Evolutionary conservation across 2,888 invertebrate genomes (phyloP).

Genomic region (Reticulitermes lucifugus): DNA sequence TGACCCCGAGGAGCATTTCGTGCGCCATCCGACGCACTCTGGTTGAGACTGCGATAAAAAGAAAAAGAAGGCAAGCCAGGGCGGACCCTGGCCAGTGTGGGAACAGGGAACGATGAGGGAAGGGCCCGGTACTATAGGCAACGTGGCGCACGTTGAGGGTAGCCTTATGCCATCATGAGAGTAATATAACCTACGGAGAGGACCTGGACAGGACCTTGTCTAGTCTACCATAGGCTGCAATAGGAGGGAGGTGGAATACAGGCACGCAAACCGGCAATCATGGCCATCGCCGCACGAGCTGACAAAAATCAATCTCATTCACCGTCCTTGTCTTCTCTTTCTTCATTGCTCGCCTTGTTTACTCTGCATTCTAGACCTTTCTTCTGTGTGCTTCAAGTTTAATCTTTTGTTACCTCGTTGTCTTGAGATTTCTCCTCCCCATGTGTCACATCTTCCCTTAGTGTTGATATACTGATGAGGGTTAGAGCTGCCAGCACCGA

Average conservation of each 20-base stretch:
- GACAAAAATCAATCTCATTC: constrained; percentile 47
- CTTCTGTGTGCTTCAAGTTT: background rate
- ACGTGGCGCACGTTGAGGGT: background rate
- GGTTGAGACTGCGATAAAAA: background rate
- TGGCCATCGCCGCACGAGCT: constrained; percentile 22
- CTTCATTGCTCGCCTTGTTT: constrained; percentile 28
- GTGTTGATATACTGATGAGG: too few species aligned
- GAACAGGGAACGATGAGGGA: constrained; percentile 18
- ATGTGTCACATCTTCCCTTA: too few species aligned
- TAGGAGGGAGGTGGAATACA: background rate
- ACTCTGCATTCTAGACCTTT: background rate
- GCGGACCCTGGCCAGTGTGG: constrained; percentile 34
- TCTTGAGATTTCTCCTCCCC: background rate
- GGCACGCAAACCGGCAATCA: constrained; percentile 49
- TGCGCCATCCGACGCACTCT: constrained; percentile 24
- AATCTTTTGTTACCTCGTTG: background rate
- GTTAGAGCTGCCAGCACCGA: too few species aligned
- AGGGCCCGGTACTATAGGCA: background rate
- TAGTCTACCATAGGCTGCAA: constrained; percentile 3
- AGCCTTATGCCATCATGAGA: constrained; percentile 15
- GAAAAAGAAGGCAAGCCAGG: constrained; percentile 17
- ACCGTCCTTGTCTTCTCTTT: constrained; percentile 29
- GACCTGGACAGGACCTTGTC: constrained; percentile 16
- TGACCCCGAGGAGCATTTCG: constrained; percentile 36
- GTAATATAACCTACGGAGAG: background rate